phyloP scores from a whole-genome alignment of 2,888 invertebrate genomes.

The Listrodromus nycthemerus region DNA sequence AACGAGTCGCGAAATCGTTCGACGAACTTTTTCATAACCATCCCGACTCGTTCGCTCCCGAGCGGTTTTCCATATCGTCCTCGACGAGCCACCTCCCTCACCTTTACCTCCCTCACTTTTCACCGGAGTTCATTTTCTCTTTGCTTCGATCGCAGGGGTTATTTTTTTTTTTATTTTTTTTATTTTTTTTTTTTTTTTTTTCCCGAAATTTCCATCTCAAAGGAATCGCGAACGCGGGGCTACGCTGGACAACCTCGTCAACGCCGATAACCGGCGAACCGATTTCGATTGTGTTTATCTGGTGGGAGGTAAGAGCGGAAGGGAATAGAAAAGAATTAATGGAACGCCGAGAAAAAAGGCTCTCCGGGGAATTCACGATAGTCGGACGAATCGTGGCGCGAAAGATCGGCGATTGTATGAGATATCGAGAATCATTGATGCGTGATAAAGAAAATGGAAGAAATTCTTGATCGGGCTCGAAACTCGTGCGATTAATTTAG shows the following conservation, averaged over 20 bases:
- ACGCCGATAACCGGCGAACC: slow-evolving; percentile 55
- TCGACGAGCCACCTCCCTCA: slow-evolving; percentile 10
- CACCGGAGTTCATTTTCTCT: slow-evolving; percentile 32
- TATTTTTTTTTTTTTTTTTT: slow-evolving; percentile 50
- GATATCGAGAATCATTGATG: slow-evolving; percentile 5
- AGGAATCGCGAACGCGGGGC: slow-evolving; percentile 48
- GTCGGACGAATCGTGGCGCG: background rate
- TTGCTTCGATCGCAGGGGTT: slow-evolving; percentile 42
- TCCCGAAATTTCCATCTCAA: slow-evolving; percentile 70
- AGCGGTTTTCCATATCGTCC: slow-evolving; percentile 47
- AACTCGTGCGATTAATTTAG: slow-evolving; percentile 23
- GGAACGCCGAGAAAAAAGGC: background rate
- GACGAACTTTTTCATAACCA: slow-evolving; percentile 57
- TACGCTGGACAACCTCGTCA: slow-evolving; percentile 45
- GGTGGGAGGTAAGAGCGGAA: slow-evolving; percentile 7
- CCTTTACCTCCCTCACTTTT: slow-evolving; percentile 46
- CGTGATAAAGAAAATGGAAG: background rate
- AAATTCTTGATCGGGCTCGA: background rate
- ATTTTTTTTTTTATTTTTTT: slow-evolving; percentile 49
- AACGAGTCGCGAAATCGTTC: slow-evolving; percentile 51
- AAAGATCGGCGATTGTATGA: background rate
- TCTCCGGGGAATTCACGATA: slow-evolving; percentile 9
- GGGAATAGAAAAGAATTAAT: slow-evolving; percentile 16
- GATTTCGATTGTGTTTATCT: slow-evolving; percentile 60
- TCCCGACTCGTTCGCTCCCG: slow-evolving; percentile 7